Percentiles rank a stretch among this genome's conserved stretches.
Evolutionary conservation across 2,888 invertebrate species (phyloP).

Genomic region (Epiblema foenella): DNA sequence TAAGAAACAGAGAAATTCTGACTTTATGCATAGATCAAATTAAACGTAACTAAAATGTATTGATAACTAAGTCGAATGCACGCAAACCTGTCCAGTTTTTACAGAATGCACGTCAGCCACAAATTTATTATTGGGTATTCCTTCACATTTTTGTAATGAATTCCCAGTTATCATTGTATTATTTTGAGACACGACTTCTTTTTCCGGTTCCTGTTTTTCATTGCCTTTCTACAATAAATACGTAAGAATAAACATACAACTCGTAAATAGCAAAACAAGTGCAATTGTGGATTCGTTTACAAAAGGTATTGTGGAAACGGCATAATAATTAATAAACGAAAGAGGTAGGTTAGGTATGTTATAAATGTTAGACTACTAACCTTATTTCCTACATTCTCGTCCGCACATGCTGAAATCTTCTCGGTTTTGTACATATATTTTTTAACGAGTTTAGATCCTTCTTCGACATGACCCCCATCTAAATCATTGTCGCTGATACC

Average conservation of each 20-base stretch:
- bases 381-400: background rate
- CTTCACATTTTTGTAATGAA: slow-evolving; percentile 7
- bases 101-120: slow-evolving; percentile 54
- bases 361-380: slow-evolving; percentile 1
- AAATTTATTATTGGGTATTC: slow-evolving; percentile 2
- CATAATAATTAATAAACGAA: background rate
- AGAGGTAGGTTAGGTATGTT: background rate
- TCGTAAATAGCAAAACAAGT: slow-evolving; percentile 4
- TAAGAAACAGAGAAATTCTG: background rate
- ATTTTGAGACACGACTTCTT: background rate
- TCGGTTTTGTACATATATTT: background rate
- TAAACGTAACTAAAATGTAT: background rate
- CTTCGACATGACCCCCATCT: background rate
- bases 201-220: slow-evolving; percentile 6
- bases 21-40: background rate
- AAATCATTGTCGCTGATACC: background rate
- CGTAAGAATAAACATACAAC: background rate
- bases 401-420: background rate
- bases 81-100: slow-evolving; percentile 49
- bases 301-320: slow-evolving; percentile 38
- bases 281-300: slow-evolving; percentile 19
- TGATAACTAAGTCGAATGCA: slow-evolving; percentile 12
- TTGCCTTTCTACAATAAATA: background rate
- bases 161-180: slow-evolving; percentile 7
- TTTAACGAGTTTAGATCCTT: background rate